Conservation (phyloP, 2,888 invertebrate species). For the Drosophila nr. fundita region DNA sequence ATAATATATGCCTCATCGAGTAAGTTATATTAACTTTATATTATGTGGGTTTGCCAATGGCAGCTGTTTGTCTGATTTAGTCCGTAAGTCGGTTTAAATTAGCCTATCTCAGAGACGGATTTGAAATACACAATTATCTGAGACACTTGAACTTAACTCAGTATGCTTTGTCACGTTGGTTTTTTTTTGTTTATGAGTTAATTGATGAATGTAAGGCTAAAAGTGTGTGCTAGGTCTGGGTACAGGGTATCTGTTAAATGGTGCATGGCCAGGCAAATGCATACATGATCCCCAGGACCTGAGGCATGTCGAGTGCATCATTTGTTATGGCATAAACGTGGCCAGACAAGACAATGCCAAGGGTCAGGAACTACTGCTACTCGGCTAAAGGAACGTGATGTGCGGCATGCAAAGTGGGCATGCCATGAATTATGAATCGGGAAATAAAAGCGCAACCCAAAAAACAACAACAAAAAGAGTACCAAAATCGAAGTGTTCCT, state of each 20-base stretch:
- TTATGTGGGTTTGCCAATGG: neutral
- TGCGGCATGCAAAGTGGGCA: slow-evolving; percentile 18
- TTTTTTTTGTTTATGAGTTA: neutral
- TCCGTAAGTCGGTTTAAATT: neutral
- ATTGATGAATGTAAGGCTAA: neutral
- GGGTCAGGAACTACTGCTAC: slow-evolving; percentile 36
- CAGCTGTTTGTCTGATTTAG: neutral
- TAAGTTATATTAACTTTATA: neutral
- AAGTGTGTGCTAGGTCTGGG: neutral
- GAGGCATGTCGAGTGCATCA: slow-evolving; percentile 65
- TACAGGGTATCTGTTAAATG: neutral
- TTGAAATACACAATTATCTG: neutral
- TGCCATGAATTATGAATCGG: slow-evolving; percentile 60
- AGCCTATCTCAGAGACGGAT: neutral
- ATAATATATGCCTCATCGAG: neutral
- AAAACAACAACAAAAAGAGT: slow-evolving; percentile 15
- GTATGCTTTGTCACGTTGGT: neutral
- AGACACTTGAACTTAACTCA: neutral
- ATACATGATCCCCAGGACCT: slow-evolving; percentile 22
- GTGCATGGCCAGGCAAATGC: slow-evolving; percentile 3
- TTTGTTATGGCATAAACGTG: slow-evolving; percentile 75
- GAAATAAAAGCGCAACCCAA: slow-evolving; percentile 32
- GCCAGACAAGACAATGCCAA: slow-evolving; percentile 74
- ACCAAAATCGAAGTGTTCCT: slow-evolving; percentile 23
- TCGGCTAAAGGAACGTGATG: slow-evolving; percentile 13